Evolutionary conservation across 2,888 invertebrate genomes (phyloP), one percentile per base, ranked within the genome.

Genomic region (Limenitis camilla): DNA sequence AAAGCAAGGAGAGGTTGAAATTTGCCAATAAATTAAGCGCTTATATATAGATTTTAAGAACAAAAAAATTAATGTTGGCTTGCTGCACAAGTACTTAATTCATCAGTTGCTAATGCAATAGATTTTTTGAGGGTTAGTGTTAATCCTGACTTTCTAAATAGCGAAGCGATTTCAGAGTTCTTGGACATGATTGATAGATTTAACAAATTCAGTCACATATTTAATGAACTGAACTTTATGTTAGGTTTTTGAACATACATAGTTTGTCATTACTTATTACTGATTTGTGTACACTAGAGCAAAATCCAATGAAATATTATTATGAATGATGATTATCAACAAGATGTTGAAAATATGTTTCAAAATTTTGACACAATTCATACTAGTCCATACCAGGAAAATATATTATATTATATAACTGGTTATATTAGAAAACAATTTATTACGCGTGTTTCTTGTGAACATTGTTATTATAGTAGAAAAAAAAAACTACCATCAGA

Each of bases 81-180:
- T 28, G 46, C 46, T 3, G 46, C 46, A 11, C 46, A 46, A 28
- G 10, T 31, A 11, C 8, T 42, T 9, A 42, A 32, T 30, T 39
- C 38, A 19, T 46, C 46, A 6, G 46, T 46, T 9, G 46, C 39
- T 38, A 39, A 46, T 39, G 46, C 46, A 10, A 46, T 46, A 8
- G 46, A 46, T 9, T 39, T 39, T 30, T 39, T 46, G 31, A 41
- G 41, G 35, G 41, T 29, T 36, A 49, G 44, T 33, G 36, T 33
- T 19, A 44, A 44, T 33, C 6, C 33, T 27, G 35, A 40, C 27
- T 35, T 31, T 35, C n/a, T n/a, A n/a, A n/a, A n/a, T n/a, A n/a
- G n/a, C n/a, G n/a, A n/a, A n/a, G n/a, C n/a, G n/a, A n/a, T n/a
- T n/a, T n/a, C n/a, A n/a, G n/a, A n/a, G n/a, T n/a, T n/a, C n/a